phyloP scores from a whole-genome alignment of 2,797 vertebrate genomes.

The Hapalemur alaotrensis region DNA sequence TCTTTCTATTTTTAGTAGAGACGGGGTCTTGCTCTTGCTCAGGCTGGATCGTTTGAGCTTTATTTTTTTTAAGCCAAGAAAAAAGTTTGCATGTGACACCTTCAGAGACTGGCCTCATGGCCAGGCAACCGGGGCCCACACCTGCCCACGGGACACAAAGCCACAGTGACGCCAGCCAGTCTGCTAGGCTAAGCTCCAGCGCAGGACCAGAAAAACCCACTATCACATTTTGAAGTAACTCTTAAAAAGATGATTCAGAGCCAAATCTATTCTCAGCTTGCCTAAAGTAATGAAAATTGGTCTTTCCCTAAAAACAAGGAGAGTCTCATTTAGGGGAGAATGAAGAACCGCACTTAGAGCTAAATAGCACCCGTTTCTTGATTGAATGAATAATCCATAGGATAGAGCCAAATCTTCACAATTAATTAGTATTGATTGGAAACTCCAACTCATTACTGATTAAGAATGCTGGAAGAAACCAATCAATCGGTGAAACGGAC shows the following conservation, averaged over 20 bases:
- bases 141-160: not conserved
- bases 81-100: not conserved
- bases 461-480: not conserved
- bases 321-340: not conserved
- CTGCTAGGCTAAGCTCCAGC: not conserved
- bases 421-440: not conserved
- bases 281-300: not conserved
- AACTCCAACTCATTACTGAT: not conserved
- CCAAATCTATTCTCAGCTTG: not conserved
- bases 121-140: rapidly evolving
- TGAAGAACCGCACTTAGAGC: not conserved
- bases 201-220: not conserved
- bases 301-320: not conserved
- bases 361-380: not conserved
- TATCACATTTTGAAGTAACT: not conserved
- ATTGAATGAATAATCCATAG: not conserved
- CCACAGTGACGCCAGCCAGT: not conserved
- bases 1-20: too few species aligned
- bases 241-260: not conserved
- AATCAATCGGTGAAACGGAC: not conserved
- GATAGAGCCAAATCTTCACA: not conserved
- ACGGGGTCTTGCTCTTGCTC: too few species aligned
- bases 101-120: rapidly evolving
- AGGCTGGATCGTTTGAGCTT: too few species aligned
- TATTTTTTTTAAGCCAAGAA: not conserved